These are phyloP conservation scores for Nephotettix cincticeps DNA, from an alignment of 1,140 invertebrate genomes.

Conservation along the genomic window DNA sequence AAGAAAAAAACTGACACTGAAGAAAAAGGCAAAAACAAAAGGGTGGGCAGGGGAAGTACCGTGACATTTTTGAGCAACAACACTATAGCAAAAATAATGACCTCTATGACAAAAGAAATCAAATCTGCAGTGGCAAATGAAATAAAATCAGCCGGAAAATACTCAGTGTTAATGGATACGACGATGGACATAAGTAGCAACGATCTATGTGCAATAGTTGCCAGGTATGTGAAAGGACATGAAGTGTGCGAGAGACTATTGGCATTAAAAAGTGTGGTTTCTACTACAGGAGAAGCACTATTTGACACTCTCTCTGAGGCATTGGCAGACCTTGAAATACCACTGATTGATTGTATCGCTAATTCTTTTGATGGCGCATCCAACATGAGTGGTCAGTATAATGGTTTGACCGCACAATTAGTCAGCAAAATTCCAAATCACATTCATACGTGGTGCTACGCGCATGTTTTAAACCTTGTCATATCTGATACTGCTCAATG, in stretches of 20 bases:
- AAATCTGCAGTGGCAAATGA: neutral
- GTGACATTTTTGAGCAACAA: neutral
- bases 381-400: conserved; percentile 23
- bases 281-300: neutral
- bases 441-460: conserved; percentile 18
- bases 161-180: neutral
- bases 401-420: conserved; percentile 4
- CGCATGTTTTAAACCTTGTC: conserved; percentile 14
- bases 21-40: neutral
- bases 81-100: neutral
- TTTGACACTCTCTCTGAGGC: neutral
- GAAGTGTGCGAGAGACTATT: conserved; percentile 8
- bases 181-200: neutral
- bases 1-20: neutral
- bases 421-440: neutral
- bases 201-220: conserved; percentile 18
- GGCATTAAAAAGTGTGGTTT: neutral
- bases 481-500: conserved; percentile 2
- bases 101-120: neutral
- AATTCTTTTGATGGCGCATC: conserved; percentile 13
- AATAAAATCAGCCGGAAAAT: neutral
- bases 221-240: neutral
- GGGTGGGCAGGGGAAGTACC: neutral
- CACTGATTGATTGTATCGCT: conserved; percentile 5
- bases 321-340: neutral